Evolutionary conservation across 2,888 invertebrate genomes (phyloP), one percentile per base, ranked within the genome.

Genomic region (Machimus atricapillus): DNA sequence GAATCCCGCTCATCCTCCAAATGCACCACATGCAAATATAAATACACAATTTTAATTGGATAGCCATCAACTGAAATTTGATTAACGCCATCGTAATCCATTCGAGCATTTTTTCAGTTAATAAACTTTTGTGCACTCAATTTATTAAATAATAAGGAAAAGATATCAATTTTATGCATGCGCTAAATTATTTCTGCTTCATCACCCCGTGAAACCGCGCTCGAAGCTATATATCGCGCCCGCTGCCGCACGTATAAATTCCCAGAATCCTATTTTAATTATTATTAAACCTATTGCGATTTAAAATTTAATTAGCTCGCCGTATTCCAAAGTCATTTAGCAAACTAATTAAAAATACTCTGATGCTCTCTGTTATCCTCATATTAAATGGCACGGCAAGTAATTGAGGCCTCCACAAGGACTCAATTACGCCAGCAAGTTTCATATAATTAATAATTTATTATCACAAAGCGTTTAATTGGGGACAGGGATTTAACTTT

Each of bases 401-500:
- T 89, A 88, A 89, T 89, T 89, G 88, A 89, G 88, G 87, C 89
- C 87, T 88, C 88, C 88, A 87, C 87, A 87, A 88, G 86, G 88
- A 89, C 89, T 89, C 88, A 89, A 89, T 89, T 89, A 89, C 89
- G 89, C 86, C 88, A 87, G 87, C 88, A 89, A 89, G 88, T 87
- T 89, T 89, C 89, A 89, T 88, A 89, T 89, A 89, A 89, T 89
- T 89, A 89, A 89, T 89, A 88, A 88, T 89, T 89, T 89, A 89
- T 89, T 89, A 89, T 89, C 89, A 88, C 89, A 89, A 89, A 88
- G 88, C 88, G 88, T 89, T 89, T 89, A 89, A 89, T 89, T 89
- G 89, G 89, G 83, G 87, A 89, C 88, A 89, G 88, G 89, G 88
- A 89, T 89, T 89, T 89, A 89, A 88, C 43, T 83, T 83, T 83